Percentiles rank a stretch among this genome's conserved stretches.
phyloP scores from a whole-genome alignment of 2,797 vertebrate species.

The Alcedo atthis region DNA sequence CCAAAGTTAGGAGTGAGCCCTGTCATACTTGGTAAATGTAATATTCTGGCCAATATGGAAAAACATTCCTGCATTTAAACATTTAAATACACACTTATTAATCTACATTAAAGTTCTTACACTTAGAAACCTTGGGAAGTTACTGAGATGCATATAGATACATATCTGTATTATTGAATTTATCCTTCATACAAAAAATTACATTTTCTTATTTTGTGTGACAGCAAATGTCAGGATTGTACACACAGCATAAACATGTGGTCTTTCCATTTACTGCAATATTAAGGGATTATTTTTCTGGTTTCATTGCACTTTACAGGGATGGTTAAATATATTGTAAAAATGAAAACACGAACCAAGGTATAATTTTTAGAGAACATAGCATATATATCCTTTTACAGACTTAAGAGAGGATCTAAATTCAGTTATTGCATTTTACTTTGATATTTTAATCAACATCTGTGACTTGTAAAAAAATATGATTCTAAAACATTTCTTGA shows the following conservation, averaged over 20 bases:
- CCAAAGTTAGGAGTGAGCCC: background rate
- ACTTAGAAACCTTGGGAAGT: background rate
- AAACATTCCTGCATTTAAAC: background rate
- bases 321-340: background rate
- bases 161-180: background rate
- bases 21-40: background rate
- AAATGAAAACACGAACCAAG: background rate
- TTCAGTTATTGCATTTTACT: background rate
- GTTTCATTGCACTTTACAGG: background rate
- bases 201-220: background rate
- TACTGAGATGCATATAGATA: background rate
- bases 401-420: background rate
- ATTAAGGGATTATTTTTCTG: fast-evolving
- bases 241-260: fast-evolving
- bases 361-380: background rate
- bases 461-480: background rate
- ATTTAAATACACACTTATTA: background rate
- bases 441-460: background rate
- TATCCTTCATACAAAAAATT: background rate
- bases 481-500: background rate
- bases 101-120: background rate
- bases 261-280: background rate
- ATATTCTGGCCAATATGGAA: background rate
- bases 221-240: background rate
- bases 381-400: fast-evolving